Base-by-base conservation (phyloP, 2,113 vertebrate genomes). In the Myotis yumanensis region DNA sequence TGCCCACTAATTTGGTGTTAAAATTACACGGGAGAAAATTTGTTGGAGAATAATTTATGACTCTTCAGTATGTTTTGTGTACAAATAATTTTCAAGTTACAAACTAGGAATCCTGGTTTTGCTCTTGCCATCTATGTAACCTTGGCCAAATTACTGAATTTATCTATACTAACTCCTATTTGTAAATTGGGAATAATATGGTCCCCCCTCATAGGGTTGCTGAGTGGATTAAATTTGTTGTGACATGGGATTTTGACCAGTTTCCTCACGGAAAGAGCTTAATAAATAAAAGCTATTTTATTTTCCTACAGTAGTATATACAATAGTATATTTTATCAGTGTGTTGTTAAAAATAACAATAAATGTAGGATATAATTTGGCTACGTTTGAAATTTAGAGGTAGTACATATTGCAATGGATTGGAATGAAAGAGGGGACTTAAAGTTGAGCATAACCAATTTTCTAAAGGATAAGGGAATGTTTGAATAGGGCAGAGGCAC, bases 181-280 rank as follows among this genome's bases (percentile, higher is more conserved):
- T 96, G 6, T 86, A 64, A 73, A 83, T 79, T 95, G 69, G 62
- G 20, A 52, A 80, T 83, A 89, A 77, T 23, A 22, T 40, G 28
- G n/a, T 52, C 43, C 23, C 9, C 94, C 35, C 4, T 86, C 20
- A 72, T 59, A 85, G 30, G 32, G n/a, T 90, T 37, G 81, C 84
- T 95, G 76, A 85, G 11, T 90, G 59, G 28, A 81, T 54, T 92
- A 57, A 85, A 57, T 87, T 79, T 46, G 59, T 95, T 64, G 62
- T 72, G 71, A 77, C 12, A 4, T 90, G 12, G 71, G 68, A 92
- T 12, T 94, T 90, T 83, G 16, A 46, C 22, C 48, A 94, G 40
- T 94, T 94, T 80, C 75, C 57, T 94, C 51, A 76, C 37, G 91
- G 59, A 76, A 95, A 88, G 66, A 82, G 11, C 35, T 69, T 46